phyloP scores from a whole-genome alignment of 1,140 invertebrate species.

The Tetramorium alpestre region DNA sequence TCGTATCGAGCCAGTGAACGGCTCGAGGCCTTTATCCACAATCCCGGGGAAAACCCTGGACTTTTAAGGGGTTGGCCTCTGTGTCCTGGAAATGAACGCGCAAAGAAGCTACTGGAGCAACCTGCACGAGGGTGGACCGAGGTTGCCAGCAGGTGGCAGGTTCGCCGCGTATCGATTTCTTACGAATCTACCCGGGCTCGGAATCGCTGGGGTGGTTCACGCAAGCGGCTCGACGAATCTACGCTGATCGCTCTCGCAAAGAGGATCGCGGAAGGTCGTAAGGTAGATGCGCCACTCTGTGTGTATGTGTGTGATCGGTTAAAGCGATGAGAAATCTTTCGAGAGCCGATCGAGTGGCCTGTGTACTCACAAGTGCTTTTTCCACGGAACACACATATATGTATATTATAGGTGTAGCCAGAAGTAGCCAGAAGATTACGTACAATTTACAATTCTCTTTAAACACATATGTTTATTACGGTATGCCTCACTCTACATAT shows the following conservation, averaged over 20 bases:
- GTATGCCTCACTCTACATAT: not conserved
- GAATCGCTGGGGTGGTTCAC: slow-evolving; percentile 62
- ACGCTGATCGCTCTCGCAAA: slow-evolving; percentile 31
- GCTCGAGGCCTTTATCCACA: slow-evolving; percentile 2
- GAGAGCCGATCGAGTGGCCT: not conserved
- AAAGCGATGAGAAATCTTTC: not conserved
- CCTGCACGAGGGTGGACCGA: slow-evolving; percentile 74
- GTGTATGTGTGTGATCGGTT: not conserved
- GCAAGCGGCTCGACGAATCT: slow-evolving; percentile 42
- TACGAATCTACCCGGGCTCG: slow-evolving; percentile 81
- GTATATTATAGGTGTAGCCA: too few species aligned
- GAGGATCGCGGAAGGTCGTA: not conserved
- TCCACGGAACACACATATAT: not conserved
- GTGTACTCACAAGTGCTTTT: not conserved
- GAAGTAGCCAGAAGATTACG: not conserved
- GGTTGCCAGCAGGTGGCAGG: slow-evolving; percentile 83
- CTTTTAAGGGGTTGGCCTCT: slow-evolving; percentile 24
- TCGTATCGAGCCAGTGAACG: slow-evolving; percentile 7
- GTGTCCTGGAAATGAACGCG: slow-evolving; percentile 50
- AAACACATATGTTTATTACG: not conserved
- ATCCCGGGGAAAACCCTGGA: slow-evolving; percentile 28
- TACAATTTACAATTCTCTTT: not conserved
- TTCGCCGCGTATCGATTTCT: slow-evolving; percentile 82
- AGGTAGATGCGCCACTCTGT: not conserved
- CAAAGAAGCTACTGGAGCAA: slow-evolving; percentile 48